Conservation (phyloP, 2,888 invertebrate species). For the Nephrotoma guestfalica region DNA sequence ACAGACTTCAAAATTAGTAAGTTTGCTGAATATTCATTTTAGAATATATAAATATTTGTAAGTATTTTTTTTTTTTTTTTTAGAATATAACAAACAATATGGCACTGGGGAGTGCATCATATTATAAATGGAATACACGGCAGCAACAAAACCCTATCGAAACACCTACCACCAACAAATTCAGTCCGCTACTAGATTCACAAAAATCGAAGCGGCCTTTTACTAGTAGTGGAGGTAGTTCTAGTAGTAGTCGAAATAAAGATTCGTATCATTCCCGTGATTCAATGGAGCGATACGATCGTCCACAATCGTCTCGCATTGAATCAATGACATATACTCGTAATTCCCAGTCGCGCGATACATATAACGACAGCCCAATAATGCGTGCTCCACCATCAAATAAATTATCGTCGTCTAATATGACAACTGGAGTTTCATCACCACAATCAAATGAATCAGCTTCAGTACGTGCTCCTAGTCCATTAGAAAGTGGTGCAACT, state of each 20-base stretch:
- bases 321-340: background rate
- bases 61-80: background rate
- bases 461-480: background rate
- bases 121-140: slow-evolving; percentile 1
- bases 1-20: slow-evolving; percentile 22
- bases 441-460: background rate
- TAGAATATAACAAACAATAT: background rate
- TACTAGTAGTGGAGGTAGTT: background rate
- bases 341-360: background rate
- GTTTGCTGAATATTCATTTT: slow-evolving; percentile 1
- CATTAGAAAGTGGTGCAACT: background rate
- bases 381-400: background rate
- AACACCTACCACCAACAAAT: background rate
- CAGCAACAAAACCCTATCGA: background rate
- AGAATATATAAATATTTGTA: background rate
- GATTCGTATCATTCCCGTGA: background rate
- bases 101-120: background rate
- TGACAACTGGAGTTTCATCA: background rate
- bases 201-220: background rate
- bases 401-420: background rate
- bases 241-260: background rate
- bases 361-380: background rate
- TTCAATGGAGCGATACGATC: background rate
- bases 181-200: background rate
- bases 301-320: background rate